phyloP scores from a whole-genome alignment of 2,113 vertebrate species.

The Coracopsis vasa region DNA sequence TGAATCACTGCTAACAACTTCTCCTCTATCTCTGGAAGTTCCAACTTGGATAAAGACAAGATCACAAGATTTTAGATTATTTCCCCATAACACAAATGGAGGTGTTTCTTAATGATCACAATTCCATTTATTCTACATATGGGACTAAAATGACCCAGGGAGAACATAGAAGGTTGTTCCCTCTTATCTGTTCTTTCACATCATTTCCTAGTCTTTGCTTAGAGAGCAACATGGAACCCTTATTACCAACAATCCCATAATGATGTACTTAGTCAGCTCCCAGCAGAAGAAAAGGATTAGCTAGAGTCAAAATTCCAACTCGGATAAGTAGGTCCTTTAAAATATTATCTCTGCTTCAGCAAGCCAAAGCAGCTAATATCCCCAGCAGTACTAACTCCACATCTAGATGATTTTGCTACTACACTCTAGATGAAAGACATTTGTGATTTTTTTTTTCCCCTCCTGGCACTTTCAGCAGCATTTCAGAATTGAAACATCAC shows the following conservation, averaged over 20 bases:
- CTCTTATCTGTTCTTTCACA: neutral
- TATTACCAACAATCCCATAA: neutral
- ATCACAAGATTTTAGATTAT: neutral
- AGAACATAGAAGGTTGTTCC: neutral
- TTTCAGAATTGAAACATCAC: neutral
- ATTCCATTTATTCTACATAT: neutral
- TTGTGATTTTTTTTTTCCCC: neutral
- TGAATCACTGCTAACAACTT: conserved; percentile 39
- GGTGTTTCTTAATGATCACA: neutral
- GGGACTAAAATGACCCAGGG: neutral
- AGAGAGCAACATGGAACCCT: neutral
- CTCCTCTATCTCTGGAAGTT: conserved; percentile 29
- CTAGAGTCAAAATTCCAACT: conserved; percentile 52
- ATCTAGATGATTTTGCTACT: neutral
- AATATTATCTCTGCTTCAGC: conserved; percentile 38
- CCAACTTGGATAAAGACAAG: neutral
- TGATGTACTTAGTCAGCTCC: neutral
- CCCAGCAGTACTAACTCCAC: neutral
- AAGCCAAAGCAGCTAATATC: conserved; percentile 36
- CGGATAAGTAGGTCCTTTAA: conserved; percentile 28
- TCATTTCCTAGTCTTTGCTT: neutral
- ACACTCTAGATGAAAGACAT: neutral
- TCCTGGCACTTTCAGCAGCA: neutral
- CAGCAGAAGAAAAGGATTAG: conserved; percentile 48
- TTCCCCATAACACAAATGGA: neutral